phyloP scores from a whole-genome alignment of 2,797 vertebrate species.

The Mus minutoides region DNA sequence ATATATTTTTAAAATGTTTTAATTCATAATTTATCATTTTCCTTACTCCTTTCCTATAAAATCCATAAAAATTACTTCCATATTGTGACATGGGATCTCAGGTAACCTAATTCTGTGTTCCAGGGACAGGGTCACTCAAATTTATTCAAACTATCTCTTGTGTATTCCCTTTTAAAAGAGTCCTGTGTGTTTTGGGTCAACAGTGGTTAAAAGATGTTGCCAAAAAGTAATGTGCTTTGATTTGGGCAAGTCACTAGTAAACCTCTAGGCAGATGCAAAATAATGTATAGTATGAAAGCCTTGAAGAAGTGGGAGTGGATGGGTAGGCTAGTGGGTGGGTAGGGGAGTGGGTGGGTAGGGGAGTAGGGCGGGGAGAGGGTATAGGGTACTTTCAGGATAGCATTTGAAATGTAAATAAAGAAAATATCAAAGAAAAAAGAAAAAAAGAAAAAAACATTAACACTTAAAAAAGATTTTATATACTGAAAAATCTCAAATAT shows the following conservation, averaged over 20 bases:
- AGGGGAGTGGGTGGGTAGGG: too few species aligned
- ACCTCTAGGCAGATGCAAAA: neutral
- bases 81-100: too few species aligned
- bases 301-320: too few species aligned
- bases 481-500: slow-evolving; percentile 1
- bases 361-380: too few species aligned
- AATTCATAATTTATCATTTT: neutral
- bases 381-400: too few species aligned
- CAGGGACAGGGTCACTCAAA: neutral
- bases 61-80: neutral
- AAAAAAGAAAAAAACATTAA: too few species aligned
- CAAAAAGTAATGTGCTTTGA: neutral
- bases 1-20: neutral
- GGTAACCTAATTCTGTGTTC: neutral
- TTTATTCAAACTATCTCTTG: neutral
- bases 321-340: too few species aligned
- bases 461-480: too few species aligned
- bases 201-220: neutral
- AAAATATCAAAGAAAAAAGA: too few species aligned
- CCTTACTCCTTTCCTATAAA: neutral
- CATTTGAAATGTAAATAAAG: too few species aligned
- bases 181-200: neutral
- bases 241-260: neutral
- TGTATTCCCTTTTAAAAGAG: neutral
- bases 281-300: neutral